Evolutionary conservation across 2,888 invertebrate species (phyloP).

Genomic region (Sceliomorpha sp.): DNA sequence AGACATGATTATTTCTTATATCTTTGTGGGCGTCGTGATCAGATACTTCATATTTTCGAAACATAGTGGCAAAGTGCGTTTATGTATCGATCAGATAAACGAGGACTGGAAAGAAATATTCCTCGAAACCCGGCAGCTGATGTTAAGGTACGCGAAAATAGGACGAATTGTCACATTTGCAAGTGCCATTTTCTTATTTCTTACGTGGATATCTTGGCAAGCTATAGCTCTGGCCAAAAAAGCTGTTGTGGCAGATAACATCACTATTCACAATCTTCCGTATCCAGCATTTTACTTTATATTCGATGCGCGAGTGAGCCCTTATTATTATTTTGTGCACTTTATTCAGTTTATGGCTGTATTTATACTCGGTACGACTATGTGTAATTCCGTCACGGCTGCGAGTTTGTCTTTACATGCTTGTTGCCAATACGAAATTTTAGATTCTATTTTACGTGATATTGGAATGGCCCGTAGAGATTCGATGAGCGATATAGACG

Average conservation of each 20-base stretch:
- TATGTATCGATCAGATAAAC: slow-evolving; percentile 7
- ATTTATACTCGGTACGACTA: not conserved
- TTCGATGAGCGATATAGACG: not conserved
- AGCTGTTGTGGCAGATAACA: not conserved
- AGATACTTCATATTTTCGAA: no score
- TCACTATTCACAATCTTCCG: slow-evolving; percentile 4
- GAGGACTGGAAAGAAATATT: slow-evolving; percentile 4
- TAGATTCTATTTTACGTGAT: not conserved
- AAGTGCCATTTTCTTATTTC: not conserved
- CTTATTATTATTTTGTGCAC: slow-evolving; percentile 14
- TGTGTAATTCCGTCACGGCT: slow-evolving; percentile 7
- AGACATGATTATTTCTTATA: no score
- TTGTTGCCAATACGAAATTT: slow-evolving; percentile 10
- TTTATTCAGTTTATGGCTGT: not conserved
- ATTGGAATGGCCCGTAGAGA: not conserved
- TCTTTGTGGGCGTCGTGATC: no score
- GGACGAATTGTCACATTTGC: not conserved
- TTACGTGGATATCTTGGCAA: slow-evolving; percentile 2
- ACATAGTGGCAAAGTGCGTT: no score
- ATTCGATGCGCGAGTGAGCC: not conserved
- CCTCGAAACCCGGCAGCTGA: not conserved
- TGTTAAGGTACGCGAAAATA: slow-evolving; percentile 2
- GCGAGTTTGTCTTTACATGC: slow-evolving; percentile 5
- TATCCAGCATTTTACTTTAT: slow-evolving; percentile 1
- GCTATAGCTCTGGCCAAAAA: not conserved